Base-by-base conservation (phyloP, 2,113 vertebrate species). In the Scalopus aquaticus region DNA sequence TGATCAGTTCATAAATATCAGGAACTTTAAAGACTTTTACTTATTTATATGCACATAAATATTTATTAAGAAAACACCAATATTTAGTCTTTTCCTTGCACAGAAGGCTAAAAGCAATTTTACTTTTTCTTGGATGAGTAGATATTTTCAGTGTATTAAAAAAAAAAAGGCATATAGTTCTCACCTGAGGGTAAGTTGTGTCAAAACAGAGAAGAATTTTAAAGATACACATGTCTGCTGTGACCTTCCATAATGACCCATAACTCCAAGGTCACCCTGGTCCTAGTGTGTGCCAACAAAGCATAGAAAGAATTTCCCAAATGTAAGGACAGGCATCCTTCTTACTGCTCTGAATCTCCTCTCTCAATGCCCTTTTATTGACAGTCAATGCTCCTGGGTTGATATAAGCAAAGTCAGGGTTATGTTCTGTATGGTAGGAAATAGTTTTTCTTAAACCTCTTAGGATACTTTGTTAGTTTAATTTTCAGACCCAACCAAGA, bases 91-190 rank as follows among this genome's bases (percentile, higher is more conserved):
- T 96, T 94, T 32, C 58, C 9, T 81, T 84, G 28, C 60, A 82
- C 51, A 91, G 92, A 96, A 97, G 42, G 76, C n/a, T 83, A 96
- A 95, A 93, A 67, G 54, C 35, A 86, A 97, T 97, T 96, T 97
- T 97, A n/a, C 28, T 70, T 94, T 49, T 60, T 72, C 76, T 54
- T 94, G 85, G 12, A 69, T 84, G 42, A 74, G 44, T 39, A 86
- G 13, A 62, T 87, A 73, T 73, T 82, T 95, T 84, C 5, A 88
- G 9, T 49, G 6, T 84, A 8, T 77, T 89, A 3, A 8, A 80
- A 83, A 30, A 93, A 93, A 5, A 44, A 44, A 44, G 92, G 15
- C 11, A 35, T 88, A 4, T 72, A 46, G 12, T 2, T 92, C 3
- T 65, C 24, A 44, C 64, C 44, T n/a, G 15, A 83, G 2, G 3